A percentile compares a stretch with the other conserved stretches of the same genome.
Evolutionary conservation across 2,113 vertebrate species (phyloP).

Genomic region (Labrus mixtus): DNA sequence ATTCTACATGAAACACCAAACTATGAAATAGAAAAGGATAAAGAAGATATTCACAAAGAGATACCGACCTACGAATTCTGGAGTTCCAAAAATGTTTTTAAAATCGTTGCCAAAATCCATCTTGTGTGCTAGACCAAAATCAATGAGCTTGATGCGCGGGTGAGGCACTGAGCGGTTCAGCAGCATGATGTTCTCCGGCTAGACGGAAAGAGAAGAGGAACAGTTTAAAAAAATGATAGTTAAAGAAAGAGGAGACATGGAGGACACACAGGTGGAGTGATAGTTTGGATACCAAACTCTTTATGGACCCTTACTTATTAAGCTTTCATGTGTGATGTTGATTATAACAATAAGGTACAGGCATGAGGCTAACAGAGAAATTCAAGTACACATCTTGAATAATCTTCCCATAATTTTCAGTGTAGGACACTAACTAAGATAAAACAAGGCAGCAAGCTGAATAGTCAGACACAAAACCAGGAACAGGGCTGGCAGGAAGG

Average conservation of each 20-base stretch:
- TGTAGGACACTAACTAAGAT: background rate
- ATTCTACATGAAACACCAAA: background rate
- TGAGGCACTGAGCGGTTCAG: constrained; percentile 93
- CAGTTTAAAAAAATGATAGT: background rate
- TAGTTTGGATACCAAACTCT: background rate
- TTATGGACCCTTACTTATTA: background rate
- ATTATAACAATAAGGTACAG: background rate
- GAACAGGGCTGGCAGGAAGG: constrained; percentile 50
- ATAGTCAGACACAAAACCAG: constrained; percentile 25
- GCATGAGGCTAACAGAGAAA: background rate
- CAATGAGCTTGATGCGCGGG: constrained; percentile 98
- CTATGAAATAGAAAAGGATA: background rate
- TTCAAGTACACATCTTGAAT: background rate
- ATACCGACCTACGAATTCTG: constrained; percentile 96
- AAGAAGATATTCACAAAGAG: background rate
- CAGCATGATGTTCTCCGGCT: constrained; percentile 99
- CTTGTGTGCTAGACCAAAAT: constrained; percentile 98
- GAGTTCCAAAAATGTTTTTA: constrained; percentile 98
- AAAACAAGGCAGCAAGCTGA: background rate
- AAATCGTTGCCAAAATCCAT: constrained; percentile 98
- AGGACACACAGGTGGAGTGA: background rate
- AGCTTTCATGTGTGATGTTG: background rate
- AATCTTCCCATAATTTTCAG: background rate
- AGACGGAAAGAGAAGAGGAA: constrained; percentile 1
- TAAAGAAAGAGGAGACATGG: background rate